Conservation (phyloP, 2,113 vertebrate species). For the Spilogale gracilis region DNA sequence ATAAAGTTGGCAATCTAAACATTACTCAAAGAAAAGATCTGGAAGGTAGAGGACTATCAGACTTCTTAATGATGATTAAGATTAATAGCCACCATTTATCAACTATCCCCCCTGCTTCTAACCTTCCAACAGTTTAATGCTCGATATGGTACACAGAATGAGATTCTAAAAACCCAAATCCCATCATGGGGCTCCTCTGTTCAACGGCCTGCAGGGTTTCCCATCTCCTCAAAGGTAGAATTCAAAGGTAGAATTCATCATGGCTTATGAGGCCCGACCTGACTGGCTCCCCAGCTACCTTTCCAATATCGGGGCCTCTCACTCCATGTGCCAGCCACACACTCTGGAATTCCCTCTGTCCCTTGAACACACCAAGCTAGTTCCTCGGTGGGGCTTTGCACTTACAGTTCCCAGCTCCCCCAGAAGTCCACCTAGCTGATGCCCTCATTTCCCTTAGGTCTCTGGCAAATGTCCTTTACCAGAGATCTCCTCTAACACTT, state of each 20-base stretch:
- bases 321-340: background rate
- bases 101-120: background rate
- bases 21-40: background rate
- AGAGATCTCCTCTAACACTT: background rate
- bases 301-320: background rate
- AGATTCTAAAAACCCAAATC: slow-evolving; percentile 23
- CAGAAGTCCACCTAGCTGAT: background rate
- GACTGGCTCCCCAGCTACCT: background rate
- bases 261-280: background rate
- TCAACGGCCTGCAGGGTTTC: background rate
- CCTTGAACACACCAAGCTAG: background rate
- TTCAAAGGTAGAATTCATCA: background rate
- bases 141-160: background rate
- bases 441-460: background rate
- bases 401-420: background rate
- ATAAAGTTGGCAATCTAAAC: background rate
- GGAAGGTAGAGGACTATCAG: slow-evolving; percentile 5
- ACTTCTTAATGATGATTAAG: slow-evolving; percentile 13
- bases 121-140: background rate
- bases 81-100: background rate
- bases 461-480: slow-evolving; percentile 37
- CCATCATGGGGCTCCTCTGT: background rate
- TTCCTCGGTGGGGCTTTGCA: background rate
- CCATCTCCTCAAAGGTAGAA: background rate
- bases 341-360: background rate